These are phyloP conservation scores for Percopsis omiscomaycus DNA, from an alignment of 2,797 vertebrate genomes.

Conservation along the genomic window DNA sequence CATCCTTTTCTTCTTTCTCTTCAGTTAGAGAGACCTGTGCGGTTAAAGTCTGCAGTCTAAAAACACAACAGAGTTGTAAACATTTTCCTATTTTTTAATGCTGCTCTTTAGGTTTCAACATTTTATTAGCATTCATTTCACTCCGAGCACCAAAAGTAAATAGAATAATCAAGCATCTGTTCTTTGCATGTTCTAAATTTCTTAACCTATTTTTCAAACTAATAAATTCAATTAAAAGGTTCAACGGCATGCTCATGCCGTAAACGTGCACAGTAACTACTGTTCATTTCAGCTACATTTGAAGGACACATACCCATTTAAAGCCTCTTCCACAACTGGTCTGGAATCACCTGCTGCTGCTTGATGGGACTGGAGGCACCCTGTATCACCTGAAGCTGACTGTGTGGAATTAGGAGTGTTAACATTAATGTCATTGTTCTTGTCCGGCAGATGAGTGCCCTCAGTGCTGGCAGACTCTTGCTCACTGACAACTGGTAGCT, in stretches of 20 bases:
- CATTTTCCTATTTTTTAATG: constrained; percentile 1
- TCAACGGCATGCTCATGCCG: no score
- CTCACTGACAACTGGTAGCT: constrained; percentile 30
- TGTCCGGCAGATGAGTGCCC: constrained; percentile 48
- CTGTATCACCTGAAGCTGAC: constrained; percentile 17
- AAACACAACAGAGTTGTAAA: constrained; percentile 29
- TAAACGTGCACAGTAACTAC: not conserved
- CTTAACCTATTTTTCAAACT: not conserved
- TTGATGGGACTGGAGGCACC: constrained; percentile 34
- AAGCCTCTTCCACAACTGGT: constrained; percentile 35
- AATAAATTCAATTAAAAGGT: not conserved
- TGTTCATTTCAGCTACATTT: not conserved
- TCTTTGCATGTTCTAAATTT: not conserved
- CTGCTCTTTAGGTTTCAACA: not conserved
- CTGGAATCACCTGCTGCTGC: constrained; percentile 34
- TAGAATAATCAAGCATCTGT: not conserved
- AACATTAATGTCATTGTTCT: constrained; percentile 36
- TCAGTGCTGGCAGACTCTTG: constrained; percentile 8
- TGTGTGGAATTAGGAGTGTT: constrained; percentile 31
- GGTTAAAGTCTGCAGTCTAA: constrained; percentile 33
- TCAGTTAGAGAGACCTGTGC: constrained; percentile 28
- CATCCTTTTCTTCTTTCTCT: constrained; percentile 15
- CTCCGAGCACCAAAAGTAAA: not conserved
- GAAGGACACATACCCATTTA: constrained; percentile 36
- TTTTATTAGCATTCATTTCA: no score